A percentile compares a stretch with the other conserved stretches of the same genome.
Conservation (phyloP, 1,140 invertebrate genomes). For the Cyphomyrmex costatus region DNA sequence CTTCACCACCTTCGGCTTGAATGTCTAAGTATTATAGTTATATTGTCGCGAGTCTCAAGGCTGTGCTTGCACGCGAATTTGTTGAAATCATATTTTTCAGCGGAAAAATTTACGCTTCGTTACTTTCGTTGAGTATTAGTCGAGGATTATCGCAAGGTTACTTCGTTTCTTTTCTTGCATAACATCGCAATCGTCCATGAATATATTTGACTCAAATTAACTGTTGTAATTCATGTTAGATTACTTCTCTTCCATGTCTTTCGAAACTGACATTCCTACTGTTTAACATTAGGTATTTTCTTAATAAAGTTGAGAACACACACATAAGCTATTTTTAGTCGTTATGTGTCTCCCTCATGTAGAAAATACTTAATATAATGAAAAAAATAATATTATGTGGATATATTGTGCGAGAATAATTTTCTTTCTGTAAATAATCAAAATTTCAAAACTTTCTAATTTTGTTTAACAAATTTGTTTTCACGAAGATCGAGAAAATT, state of each 20-base stretch:
- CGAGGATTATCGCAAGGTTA: constrained; percentile 27
- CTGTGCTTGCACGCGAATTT: not conserved
- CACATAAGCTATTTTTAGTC: too few relatives aligned
- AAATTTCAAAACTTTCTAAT: constrained; percentile 2
- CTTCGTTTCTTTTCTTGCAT: constrained; percentile 7
- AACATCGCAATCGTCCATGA: not conserved
- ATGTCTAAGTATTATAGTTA: constrained; percentile 22
- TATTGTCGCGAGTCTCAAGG: constrained; percentile 9
- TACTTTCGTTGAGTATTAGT: constrained; percentile 14
- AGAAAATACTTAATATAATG: not conserved
- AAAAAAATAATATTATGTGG: not conserved
- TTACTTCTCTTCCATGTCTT: not conserved
- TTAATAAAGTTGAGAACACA: too few relatives aligned
- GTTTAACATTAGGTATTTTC: too few relatives aligned
- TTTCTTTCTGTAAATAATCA: not conserved
- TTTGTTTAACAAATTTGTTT: not conserved
- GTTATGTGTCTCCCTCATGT: too few relatives aligned
- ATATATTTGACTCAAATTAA: constrained; percentile 4
- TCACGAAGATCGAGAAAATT: not conserved
- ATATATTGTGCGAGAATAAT: not conserved
- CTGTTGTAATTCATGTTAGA: not conserved
- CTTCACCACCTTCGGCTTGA: constrained; percentile 17
- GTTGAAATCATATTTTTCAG: not conserved
- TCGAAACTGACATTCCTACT: not conserved
- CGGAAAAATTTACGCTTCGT: not conserved